Conservation (phyloP, 2,888 invertebrate genomes). For the Drosophila formosana region DNA sequence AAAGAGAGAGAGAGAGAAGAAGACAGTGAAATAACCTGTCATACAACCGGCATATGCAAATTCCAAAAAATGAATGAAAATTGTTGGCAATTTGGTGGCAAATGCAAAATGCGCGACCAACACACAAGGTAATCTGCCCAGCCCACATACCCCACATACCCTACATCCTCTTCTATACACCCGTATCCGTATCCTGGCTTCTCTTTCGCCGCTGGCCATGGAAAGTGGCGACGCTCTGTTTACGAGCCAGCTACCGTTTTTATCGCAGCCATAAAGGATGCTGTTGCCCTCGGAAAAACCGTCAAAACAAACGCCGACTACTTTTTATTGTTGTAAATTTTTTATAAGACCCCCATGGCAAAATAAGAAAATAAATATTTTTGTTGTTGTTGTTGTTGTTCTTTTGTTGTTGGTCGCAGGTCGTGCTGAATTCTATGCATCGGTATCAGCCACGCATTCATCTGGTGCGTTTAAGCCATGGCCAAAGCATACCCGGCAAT, state of each 20-base stretch:
- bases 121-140: slow-evolving; percentile 3
- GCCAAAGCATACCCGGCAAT: slow-evolving; percentile 90
- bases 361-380: slow-evolving; percentile 13
- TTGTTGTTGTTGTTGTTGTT: neutral
- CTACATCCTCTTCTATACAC: neutral
- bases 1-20: neutral
- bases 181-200: slow-evolving; percentile 9
- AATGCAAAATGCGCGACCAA: slow-evolving; percentile 49
- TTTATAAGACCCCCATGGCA: slow-evolving; percentile 53
- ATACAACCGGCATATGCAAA: slow-evolving; percentile 67
- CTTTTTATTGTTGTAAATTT: slow-evolving; percentile 74
- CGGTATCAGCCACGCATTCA: slow-evolving; percentile 99
- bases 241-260: slow-evolving; percentile 73
- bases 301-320: slow-evolving; percentile 76
- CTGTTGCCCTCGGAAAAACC: slow-evolving; percentile 32
- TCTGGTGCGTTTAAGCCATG: slow-evolving; percentile 94
- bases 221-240: slow-evolving; percentile 68
- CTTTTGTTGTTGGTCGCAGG: slow-evolving; percentile 87
- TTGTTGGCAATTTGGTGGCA: slow-evolving; percentile 81
- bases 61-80: slow-evolving; percentile 78
- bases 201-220: slow-evolving; percentile 13
- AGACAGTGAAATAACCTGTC: slow-evolving; percentile 38
- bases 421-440: slow-evolving; percentile 99
- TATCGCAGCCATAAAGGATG: slow-evolving; percentile 73
- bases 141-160: neutral